A percentile compares a stretch with the other conserved stretches of the same genome.
Evolutionary conservation across 2,113 vertebrate species (phyloP).

Genomic region (Psittacula cyanocephala): DNA sequence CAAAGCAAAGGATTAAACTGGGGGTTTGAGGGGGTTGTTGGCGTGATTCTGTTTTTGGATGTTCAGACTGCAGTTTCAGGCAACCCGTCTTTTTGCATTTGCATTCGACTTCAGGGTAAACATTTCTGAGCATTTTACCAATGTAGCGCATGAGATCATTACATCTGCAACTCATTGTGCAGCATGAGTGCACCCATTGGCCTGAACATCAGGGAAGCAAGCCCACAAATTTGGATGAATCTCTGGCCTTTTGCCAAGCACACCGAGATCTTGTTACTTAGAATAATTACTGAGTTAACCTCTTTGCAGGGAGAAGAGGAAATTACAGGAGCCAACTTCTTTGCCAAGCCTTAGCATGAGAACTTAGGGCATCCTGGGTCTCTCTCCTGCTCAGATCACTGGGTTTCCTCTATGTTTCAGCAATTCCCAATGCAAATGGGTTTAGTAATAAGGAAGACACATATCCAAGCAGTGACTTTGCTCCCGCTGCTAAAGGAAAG

Average conservation of each 20-base stretch:
- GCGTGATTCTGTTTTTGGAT: background rate
- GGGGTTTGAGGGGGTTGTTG: background rate
- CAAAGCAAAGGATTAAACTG: constrained; percentile 10
- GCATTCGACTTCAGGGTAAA: background rate
- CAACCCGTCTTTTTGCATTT: background rate
- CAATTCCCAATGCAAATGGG: background rate
- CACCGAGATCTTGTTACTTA: constrained; percentile 45
- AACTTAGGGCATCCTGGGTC: background rate
- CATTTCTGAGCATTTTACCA: background rate
- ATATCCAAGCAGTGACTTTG: background rate
- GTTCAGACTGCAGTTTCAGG: background rate
- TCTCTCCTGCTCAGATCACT: background rate
- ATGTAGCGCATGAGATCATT: background rate
- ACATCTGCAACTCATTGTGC: constrained; percentile 53
- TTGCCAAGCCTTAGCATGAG: background rate
- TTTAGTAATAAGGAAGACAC: background rate
- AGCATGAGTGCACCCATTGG: background rate
- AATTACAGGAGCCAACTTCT: constrained; percentile 25
- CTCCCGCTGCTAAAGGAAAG: background rate
- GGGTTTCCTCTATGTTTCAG: background rate
- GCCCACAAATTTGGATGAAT: constrained; percentile 32
- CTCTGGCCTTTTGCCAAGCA: constrained; percentile 24
- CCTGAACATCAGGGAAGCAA: constrained; percentile 3
- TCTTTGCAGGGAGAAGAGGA: constrained; percentile 44
- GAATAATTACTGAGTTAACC: constrained; percentile 53